These are phyloP conservation scores for Cantharis rufa DNA, from an alignment of 2,888 invertebrate genomes.

Conservation along the genomic window DNA sequence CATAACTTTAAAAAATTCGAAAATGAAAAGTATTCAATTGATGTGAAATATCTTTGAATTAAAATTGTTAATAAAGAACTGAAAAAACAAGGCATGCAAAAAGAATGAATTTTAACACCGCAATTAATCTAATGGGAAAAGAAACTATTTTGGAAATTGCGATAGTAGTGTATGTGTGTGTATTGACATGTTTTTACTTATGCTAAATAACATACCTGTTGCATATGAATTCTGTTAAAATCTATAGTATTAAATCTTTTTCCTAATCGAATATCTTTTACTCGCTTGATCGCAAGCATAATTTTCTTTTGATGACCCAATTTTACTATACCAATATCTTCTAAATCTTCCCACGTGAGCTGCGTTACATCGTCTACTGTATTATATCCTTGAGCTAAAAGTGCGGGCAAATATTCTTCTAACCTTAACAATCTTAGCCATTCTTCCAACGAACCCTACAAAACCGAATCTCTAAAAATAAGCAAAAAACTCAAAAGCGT, in stretches of 20 bases:
- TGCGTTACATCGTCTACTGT: constrained; percentile 93
- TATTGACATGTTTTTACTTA: not conserved
- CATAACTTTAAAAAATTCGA: not conserved
- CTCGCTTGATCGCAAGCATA: constrained; percentile 92
- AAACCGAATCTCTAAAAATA: constrained; percentile 6
- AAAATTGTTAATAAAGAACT: constrained; percentile 18
- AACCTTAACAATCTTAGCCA: constrained; percentile 91
- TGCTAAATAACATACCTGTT: constrained; percentile 39
- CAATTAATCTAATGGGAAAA: constrained; percentile 21
- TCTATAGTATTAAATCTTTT: constrained; percentile 64
- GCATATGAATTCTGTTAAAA: constrained; percentile 51
- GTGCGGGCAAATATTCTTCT: constrained; percentile 88
- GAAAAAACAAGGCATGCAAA: constrained; percentile 18
- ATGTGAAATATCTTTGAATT: constrained; percentile 32
- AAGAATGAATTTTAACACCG: constrained; percentile 20
- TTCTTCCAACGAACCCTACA: constrained; percentile 89
- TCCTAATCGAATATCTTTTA: constrained; percentile 90
- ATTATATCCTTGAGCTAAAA: constrained; percentile 91
- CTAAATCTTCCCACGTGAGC: constrained; percentile 98
- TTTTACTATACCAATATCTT: constrained; percentile 93
- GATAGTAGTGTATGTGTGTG: constrained; percentile 5
- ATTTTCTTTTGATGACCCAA: constrained; percentile 99
- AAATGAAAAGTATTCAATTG: constrained; percentile 3
- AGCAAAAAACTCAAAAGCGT: not conserved
- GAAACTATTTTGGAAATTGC: constrained; percentile 16